phyloP scores from a whole-genome alignment of 1,140 invertebrate genomes.

The Ganaspis sp. region DNA sequence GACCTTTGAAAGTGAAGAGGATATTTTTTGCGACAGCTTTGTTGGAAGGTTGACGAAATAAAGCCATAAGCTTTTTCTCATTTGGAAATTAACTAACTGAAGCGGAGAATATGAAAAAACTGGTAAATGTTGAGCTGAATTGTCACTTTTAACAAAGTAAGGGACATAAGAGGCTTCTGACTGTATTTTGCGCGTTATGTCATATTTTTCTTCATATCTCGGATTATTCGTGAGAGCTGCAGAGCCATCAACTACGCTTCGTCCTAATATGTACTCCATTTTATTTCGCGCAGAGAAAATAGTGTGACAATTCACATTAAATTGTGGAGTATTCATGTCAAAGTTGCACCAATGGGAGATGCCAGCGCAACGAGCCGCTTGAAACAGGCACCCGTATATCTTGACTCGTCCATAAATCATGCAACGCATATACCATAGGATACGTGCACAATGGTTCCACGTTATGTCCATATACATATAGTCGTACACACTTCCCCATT shows the following conservation, averaged over 20 bases:
- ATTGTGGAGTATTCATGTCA: constrained; percentile 22
- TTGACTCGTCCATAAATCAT: constrained; percentile 23
- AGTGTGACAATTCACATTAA: constrained; percentile 23
- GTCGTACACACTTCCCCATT: background rate
- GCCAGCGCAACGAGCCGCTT: constrained; percentile 15
- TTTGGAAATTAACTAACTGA: background rate
- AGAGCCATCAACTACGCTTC: constrained; percentile 14
- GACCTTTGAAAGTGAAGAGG: too few relatives aligned
- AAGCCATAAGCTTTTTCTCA: background rate
- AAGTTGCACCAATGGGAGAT: constrained; percentile 21
- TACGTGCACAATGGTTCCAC: background rate
- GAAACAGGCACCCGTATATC: constrained; percentile 9
- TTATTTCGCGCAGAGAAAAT: constrained; percentile 7
- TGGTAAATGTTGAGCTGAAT: constrained; percentile 9
- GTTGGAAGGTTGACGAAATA: background rate
- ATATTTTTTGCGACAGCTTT: background rate
- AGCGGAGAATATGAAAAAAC: background rate
- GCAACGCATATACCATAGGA: constrained; percentile 13
- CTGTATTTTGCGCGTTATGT: background rate
- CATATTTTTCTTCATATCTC: constrained; percentile 12
- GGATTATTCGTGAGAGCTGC: background rate
- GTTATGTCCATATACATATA: background rate
- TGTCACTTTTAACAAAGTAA: constrained; percentile 14
- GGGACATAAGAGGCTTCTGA: background rate
- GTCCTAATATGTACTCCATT: constrained; percentile 6